These are phyloP conservation scores for Meiosimyza platycephala DNA, from an alignment of 2,888 invertebrate species.

Conservation along the genomic window DNA sequence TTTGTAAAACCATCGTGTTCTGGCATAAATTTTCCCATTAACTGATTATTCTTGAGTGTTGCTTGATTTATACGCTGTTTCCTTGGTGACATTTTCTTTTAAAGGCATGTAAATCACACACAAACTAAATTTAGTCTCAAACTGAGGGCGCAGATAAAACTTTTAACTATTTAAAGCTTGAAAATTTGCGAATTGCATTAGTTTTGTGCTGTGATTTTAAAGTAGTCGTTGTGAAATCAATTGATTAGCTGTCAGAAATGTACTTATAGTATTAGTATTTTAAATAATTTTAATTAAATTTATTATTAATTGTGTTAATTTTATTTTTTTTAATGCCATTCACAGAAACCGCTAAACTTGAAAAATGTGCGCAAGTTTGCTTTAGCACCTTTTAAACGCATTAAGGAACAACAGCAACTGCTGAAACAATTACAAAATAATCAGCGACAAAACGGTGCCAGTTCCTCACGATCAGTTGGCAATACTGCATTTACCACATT, in stretches of 20 bases:
- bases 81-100: not conserved
- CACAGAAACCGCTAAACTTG: constrained; percentile 52
- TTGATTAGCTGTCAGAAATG: not conserved
- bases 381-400: constrained; percentile 52
- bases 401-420: constrained; percentile 38
- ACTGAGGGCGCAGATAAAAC: no score
- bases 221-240: not conserved
- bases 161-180: constrained; percentile 7
- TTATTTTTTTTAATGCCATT: constrained; percentile 22
- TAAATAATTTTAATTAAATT: constrained; percentile 12
- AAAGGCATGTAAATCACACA: no score
- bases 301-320: constrained; percentile 12
- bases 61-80: constrained; percentile 4
- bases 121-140: no score
- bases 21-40: constrained; percentile 32
- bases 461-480: not conserved
- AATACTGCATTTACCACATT: constrained; percentile 19
- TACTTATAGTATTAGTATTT: not conserved
- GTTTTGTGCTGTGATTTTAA: not conserved
- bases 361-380: constrained; percentile 54
- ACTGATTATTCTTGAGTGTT: constrained; percentile 8
- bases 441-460: not conserved
- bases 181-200: not conserved
- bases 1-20: constrained; percentile 39
- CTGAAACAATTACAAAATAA: constrained; percentile 25